A percentile compares a stretch with the other conserved stretches of the same genome.
These are phyloP conservation scores for Hormaphis cornu DNA, from an alignment of 1,140 invertebrate genomes.

Conservation along the genomic window DNA sequence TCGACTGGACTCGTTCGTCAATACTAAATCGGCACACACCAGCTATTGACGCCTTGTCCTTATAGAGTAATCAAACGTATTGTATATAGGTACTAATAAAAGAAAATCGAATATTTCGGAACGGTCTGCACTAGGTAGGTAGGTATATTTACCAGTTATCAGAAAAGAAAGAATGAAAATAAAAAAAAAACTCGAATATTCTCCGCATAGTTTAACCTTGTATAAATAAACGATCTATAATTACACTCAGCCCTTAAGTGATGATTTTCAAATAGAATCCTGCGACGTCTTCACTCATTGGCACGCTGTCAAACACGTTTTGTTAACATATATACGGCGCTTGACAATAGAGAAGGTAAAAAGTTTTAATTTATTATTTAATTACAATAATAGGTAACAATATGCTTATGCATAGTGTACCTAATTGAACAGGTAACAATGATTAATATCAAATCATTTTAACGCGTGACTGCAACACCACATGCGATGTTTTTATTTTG, in stretches of 20 bases:
- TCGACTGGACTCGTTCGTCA: no score
- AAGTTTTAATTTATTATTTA: neutral
- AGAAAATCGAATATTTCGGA: neutral
- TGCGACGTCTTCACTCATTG: neutral
- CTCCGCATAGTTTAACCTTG: neutral
- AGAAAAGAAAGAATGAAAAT: no score
- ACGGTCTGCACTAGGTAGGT: neutral
- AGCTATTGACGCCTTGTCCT: no score
- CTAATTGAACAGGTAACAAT: no score
- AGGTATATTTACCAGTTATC: neutral
- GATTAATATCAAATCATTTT: no score
- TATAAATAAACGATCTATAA: constrained; percentile 19
- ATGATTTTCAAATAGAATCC: constrained; percentile 8
- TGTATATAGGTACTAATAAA: no score
- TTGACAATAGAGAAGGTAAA: neutral
- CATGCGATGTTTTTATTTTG: no score
- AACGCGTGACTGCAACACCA: no score
- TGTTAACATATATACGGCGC: neutral
- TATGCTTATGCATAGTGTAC: no score
- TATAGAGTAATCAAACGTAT: no score
- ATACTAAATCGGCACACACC: no score
- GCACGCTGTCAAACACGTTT: constrained; percentile 2
- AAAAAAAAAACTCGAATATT: neutral
- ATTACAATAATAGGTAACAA: no score
- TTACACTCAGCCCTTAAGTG: neutral